Base-by-base conservation (phyloP, 2,113 vertebrate genomes). In the Salvelinus namaycush region DNA sequence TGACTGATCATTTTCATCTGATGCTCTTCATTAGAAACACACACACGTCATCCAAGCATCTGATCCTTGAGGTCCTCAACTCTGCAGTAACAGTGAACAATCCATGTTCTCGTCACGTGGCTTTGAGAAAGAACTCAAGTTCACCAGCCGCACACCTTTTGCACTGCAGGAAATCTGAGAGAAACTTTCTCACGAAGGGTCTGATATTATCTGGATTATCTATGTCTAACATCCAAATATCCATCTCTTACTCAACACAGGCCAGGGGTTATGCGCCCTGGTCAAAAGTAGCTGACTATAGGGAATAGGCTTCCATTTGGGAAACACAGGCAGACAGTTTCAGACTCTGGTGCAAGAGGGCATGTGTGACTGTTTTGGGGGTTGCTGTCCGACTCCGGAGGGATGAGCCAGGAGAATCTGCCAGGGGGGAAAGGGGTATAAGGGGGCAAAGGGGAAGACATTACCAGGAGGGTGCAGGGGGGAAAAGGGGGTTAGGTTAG, bases 1-100 rank as follows among this genome's bases (percentile, higher is more conserved):
- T 18, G 22, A 72, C 48, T 75, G 39, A 74, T 86, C 68, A 70
- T 85, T 86, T 90, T 88, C 81, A 87, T 88, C 76, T 75, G 78
- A 82, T 85, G 22, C 49, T 22, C 67, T 68, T 5, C 22, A 20
- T 44, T 27, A 73, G 64, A 54, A 68, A 69, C 80, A 48, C 68
- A 80, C 57, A 22, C n/a, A 54, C 62, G 24, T 12, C 49, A 54
- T 26, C 11, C 18, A 39, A 68, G 67, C 29, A 31, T 39, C 29
- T 20, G 14, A 69, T 20, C 27, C 34, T 64, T n/a, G 6, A n/a
- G 4, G 34, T 69, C 68, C n/a, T n/a, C 68, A 69, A 27, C 79
- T 59, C 4, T n/a, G 16, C 14, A 1, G 22, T 22, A 51, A 20
- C 8, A 44, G 8, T 44, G 9, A 44, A 44, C 39, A 57, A 14